Percentiles rank a stretch among this genome's conserved stretches.
Conservation (phyloP, 2,113 vertebrate genomes). For the Xiphophorus hellerii region DNA sequence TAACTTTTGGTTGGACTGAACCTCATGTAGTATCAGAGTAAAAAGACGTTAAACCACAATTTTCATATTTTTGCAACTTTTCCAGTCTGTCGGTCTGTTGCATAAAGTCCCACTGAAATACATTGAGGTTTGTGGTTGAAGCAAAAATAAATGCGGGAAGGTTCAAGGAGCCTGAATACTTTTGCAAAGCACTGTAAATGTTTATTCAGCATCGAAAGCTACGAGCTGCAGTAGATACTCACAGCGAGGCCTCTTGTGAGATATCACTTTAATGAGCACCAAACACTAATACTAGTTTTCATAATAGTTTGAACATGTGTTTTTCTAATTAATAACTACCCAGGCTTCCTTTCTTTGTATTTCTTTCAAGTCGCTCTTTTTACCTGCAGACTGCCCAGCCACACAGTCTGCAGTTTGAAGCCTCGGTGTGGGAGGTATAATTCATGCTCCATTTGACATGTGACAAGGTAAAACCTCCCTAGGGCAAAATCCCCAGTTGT, state of each 20-base stretch:
- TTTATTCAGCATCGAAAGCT: slow-evolving; percentile 12
- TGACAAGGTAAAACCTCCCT: not conserved
- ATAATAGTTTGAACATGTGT: not conserved
- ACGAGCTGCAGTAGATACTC: slow-evolving; percentile 12
- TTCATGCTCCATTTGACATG: not conserved
- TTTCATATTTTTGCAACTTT: too few relatives aligned
- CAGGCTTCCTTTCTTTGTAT: not conserved
- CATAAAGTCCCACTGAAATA: not conserved
- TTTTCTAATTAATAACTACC: slow-evolving; percentile 13
- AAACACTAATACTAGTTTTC: slow-evolving; percentile 22
- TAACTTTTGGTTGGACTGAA: too few relatives aligned
- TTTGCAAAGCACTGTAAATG: not conserved
- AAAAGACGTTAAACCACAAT: too few relatives aligned
- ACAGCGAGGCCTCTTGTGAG: slow-evolving; percentile 10
- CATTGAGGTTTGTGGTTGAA: not conserved
- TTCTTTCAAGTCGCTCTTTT: slow-evolving; percentile 1
- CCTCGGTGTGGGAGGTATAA: slow-evolving; percentile 8
- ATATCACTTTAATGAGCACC: slow-evolving; percentile 18
- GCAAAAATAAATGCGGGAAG: not conserved
- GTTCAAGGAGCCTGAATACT: not conserved
- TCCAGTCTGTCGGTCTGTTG: not conserved
- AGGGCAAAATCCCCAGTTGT: not conserved
- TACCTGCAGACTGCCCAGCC: not conserved
- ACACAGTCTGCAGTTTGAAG: slow-evolving; percentile 22
- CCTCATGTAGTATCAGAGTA: too few relatives aligned